A percentile compares a stretch with the other conserved stretches of the same genome.
phyloP scores from a whole-genome alignment of 2,888 invertebrate species.

The Cephonodes hylas region DNA sequence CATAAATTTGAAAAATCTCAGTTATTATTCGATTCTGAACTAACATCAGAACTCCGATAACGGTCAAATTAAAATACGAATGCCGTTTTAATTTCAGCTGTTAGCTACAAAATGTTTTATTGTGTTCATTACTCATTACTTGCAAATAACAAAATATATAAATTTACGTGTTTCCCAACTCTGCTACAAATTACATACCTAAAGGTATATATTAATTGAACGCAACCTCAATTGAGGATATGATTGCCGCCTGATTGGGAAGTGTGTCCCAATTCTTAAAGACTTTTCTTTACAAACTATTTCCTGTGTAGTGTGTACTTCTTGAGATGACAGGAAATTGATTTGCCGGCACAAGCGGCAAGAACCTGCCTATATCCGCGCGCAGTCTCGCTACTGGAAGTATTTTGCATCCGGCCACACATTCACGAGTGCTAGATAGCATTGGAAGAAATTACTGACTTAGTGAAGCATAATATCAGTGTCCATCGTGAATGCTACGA shows the following conservation, averaged over 20 bases:
- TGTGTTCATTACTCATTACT: too few species aligned
- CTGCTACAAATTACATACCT: too few species aligned
- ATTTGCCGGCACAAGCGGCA: constrained; percentile 35
- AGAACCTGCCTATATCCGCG: constrained; percentile 38
- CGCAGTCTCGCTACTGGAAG: constrained; percentile 23
- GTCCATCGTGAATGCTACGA: too few species aligned
- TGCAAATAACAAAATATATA: too few species aligned
- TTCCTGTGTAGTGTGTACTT: constrained; percentile 31
- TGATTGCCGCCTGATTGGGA: background rate
- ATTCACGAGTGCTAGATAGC: background rate
- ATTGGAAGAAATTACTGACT: background rate
- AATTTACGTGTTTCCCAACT: too few species aligned
- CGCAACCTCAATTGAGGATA: background rate
- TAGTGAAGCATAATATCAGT: background rate
- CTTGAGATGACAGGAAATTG: constrained; percentile 52
- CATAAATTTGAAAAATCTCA: too few species aligned
- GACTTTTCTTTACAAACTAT: constrained; percentile 20
- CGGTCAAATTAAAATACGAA: too few species aligned
- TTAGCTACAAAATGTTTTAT: too few species aligned
- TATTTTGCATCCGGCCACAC: constrained; percentile 38
- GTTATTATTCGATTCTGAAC: too few species aligned
- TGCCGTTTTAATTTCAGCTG: too few species aligned
- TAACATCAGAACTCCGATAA: too few species aligned
- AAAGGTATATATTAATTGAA: background rate
- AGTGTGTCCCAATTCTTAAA: background rate